Evolutionary conservation across 1,140 invertebrate genomes (phyloP).

Genomic region (Diabrotica virgifera): DNA sequence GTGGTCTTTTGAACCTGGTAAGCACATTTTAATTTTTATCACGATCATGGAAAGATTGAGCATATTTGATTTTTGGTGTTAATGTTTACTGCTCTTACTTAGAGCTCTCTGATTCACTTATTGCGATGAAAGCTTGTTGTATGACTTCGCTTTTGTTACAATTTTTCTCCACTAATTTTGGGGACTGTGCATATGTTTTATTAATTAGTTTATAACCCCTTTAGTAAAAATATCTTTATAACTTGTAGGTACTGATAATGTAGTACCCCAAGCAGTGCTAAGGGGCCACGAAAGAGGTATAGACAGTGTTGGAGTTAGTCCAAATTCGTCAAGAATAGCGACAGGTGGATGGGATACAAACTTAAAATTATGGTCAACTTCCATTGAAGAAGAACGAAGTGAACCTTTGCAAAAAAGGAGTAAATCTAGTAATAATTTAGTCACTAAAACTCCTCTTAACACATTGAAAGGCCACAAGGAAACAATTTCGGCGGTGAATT

Average conservation of each 20-base stretch:
- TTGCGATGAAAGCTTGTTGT: too few species aligned
- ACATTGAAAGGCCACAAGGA: slow-evolving; percentile 93
- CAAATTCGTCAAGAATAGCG: slow-evolving; percentile 63
- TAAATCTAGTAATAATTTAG: slow-evolving; percentile 40
- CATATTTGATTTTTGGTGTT: too few species aligned
- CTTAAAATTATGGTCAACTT: slow-evolving; percentile 75
- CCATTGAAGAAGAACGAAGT: slow-evolving; percentile 48
- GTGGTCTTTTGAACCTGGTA: slow-evolving; percentile 79
- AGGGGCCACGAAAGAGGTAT: slow-evolving; percentile 86
- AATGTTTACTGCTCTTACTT: too few species aligned
- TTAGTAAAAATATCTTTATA: too few species aligned
- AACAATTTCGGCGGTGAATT: slow-evolving; percentile 78
- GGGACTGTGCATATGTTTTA: too few species aligned
- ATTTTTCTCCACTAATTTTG: too few species aligned
- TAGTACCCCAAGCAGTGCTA: slow-evolving; percentile 77
- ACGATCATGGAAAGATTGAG: too few species aligned
- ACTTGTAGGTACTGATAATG: slow-evolving; percentile 61
- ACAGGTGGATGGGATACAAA: slow-evolving; percentile 90
- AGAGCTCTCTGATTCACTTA: too few species aligned
- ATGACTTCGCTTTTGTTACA: too few species aligned
- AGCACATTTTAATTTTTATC: background rate
- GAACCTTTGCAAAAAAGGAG: slow-evolving; percentile 52
- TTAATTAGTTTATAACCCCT: too few species aligned
- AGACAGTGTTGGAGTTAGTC: slow-evolving; percentile 76
- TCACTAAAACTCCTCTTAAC: slow-evolving; percentile 72